Percentiles rank a stretch among this genome's conserved stretches.
Conservation (phyloP, 2,113 vertebrate genomes). For the Pteropus alecto region DNA sequence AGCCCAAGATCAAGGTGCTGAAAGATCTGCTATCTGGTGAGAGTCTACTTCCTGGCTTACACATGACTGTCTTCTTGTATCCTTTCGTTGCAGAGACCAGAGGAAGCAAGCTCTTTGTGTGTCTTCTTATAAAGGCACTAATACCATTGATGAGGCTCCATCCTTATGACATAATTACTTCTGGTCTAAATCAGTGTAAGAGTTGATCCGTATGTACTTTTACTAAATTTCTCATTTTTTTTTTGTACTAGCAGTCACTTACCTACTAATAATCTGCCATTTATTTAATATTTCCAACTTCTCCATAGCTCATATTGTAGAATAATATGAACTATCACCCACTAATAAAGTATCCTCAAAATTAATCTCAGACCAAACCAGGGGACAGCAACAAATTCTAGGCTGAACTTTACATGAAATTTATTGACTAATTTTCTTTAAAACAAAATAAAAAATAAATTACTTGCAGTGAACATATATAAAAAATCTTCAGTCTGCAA, state of each 20-base stretch:
- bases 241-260: neutral
- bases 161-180: neutral
- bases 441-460: neutral
- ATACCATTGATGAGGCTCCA: neutral
- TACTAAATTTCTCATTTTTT: neutral
- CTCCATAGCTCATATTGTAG: neutral
- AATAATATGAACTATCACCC: neutral
- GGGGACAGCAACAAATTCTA: neutral
- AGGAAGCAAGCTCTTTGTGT: neutral
- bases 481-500: neutral
- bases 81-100: neutral
- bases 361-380: neutral
- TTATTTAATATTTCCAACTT: neutral
- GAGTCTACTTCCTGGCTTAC: neutral
- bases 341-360: neutral
- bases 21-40: neutral
- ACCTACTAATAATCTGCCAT: neutral
- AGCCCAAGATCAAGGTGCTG: neutral
- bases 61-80: neutral
- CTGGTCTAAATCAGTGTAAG: neutral
- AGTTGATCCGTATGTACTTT: neutral
- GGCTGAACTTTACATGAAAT: neutral
- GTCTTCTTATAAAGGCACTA: neutral
- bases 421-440: neutral
- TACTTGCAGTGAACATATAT: neutral